Evolutionary conservation across 1,140 invertebrate species (phyloP), one percentile per base, ranked within the genome.

Genomic region (Drosophila pruinosa): DNA sequence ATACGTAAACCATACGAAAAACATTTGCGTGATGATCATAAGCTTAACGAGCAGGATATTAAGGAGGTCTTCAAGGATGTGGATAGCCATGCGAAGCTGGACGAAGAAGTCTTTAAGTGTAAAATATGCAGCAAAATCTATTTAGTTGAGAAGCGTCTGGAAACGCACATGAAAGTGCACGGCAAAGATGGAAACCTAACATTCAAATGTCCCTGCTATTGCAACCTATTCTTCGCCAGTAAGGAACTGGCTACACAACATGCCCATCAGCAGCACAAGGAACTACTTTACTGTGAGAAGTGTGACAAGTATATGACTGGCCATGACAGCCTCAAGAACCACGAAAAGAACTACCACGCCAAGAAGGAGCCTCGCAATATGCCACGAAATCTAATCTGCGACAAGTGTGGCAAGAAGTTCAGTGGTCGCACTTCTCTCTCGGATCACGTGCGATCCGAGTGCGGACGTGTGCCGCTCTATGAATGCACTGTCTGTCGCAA

Each of bases 361-460:
- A 90, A 78, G 65, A 90, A 85, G 50, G 72, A 76, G 36, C 77
- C 88, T 2, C 47, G 83, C 10, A 77, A 76, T 22, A 77, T 89
- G 52, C 73, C 74, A 14, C 89, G 92, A 24, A 86, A 89, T 41
- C 90, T 92, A 5, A 80, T 92, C 26, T 92, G 92, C 72, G 85
- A 91, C 12, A 91, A 91, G 56, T 92, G 92, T 62, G 92, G 92
- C 15, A 90, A 92, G 48, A 89, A 91, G 48, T 92, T 92, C 34
- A 75, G 75, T 15, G 90, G 91, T 8, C 91, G 91, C 61, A 82
- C 86, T 3, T 78, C 89, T 1, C 70, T 92, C n/a, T 81, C 75
- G 5, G 80, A 81, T 54, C 92, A 92, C 26, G 90, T 92, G n/a
- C 73, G 90, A 6, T 90, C 78, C 3, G 90, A 92, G 50, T 92